phyloP scores from a whole-genome alignment of 2,113 vertebrate genomes.

The Pomatorhinus ruficollis region DNA sequence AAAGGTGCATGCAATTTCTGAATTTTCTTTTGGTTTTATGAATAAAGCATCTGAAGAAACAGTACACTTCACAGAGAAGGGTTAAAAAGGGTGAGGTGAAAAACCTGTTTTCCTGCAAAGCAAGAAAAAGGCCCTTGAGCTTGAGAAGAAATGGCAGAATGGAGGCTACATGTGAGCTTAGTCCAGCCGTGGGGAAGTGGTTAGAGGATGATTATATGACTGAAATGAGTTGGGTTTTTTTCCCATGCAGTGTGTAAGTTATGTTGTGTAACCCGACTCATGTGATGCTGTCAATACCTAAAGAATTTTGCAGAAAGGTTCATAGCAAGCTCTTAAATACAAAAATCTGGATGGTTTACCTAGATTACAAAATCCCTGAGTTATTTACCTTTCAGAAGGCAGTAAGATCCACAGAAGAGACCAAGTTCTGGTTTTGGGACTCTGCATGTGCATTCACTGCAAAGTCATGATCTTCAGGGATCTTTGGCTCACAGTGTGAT shows the following conservation, averaged over 20 bases:
- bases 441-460: not conserved
- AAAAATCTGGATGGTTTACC: not conserved
- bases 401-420: not conserved
- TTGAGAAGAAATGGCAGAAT: not conserved
- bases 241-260: accelerated
- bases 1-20: not conserved
- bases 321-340: not conserved
- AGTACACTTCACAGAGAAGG: not conserved
- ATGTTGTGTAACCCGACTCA: not conserved
- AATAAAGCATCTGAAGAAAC: not conserved
- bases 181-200: not conserved
- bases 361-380: not conserved
- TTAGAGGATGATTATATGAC: not conserved
- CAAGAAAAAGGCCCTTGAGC: not conserved
- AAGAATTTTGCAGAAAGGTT: not conserved
- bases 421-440: not conserved
- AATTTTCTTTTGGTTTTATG: not conserved
- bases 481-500: not conserved
- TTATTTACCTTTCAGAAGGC: not conserved
- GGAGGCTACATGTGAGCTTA: not conserved
- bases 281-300: not conserved
- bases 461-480: not conserved
- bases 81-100: not conserved
- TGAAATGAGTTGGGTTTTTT: not conserved
- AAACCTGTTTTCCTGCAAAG: not conserved